phyloP scores from a whole-genome alignment of 2,888 invertebrate genomes.

The Synergus umbraculus region DNA sequence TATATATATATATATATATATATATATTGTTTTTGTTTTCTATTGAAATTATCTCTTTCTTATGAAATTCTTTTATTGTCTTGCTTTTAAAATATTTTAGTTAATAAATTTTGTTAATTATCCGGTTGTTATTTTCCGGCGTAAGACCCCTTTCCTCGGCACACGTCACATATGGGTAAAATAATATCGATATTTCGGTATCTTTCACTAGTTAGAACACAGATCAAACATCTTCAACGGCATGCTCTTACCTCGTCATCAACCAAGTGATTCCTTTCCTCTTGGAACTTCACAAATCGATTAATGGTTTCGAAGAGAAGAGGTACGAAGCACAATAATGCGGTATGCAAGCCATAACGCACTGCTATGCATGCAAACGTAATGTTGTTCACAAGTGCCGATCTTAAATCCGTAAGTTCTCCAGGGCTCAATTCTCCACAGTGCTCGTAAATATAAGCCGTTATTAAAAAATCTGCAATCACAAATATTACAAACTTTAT shows the following conservation, averaged over 20 bases:
- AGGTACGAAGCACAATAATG: constrained; percentile 80
- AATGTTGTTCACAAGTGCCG: constrained; percentile 97
- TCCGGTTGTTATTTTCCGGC: too few relatives aligned
- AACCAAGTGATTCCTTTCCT: constrained; percentile 80
- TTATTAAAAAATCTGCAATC: constrained; percentile 88
- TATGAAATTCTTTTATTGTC: too few relatives aligned
- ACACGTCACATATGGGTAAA: too few relatives aligned
- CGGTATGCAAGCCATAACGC: constrained; percentile 90
- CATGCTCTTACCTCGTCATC: constrained; percentile 81
- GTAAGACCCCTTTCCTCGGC: too few relatives aligned
- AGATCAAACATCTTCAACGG: too few relatives aligned
- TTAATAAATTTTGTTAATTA: too few relatives aligned
- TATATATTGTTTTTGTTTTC: too few relatives aligned
- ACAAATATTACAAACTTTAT: constrained; percentile 18
- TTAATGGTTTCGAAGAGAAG: constrained; percentile 80
- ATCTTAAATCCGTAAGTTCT: constrained; percentile 93
- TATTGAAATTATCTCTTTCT: too few relatives aligned
- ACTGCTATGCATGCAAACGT: constrained; percentile 95
- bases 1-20: too few relatives aligned
- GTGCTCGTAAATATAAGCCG: constrained; percentile 91
- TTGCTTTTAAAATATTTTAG: too few relatives aligned
- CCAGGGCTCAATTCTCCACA: constrained; percentile 86
- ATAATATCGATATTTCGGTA: too few relatives aligned
- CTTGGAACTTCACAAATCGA: constrained; percentile 83
- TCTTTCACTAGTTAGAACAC: too few relatives aligned